A percentile compares a stretch with the other conserved stretches of the same genome.
Evolutionary conservation across 2,113 vertebrate species (phyloP).

Genomic region (Apaloderma vittatum): DNA sequence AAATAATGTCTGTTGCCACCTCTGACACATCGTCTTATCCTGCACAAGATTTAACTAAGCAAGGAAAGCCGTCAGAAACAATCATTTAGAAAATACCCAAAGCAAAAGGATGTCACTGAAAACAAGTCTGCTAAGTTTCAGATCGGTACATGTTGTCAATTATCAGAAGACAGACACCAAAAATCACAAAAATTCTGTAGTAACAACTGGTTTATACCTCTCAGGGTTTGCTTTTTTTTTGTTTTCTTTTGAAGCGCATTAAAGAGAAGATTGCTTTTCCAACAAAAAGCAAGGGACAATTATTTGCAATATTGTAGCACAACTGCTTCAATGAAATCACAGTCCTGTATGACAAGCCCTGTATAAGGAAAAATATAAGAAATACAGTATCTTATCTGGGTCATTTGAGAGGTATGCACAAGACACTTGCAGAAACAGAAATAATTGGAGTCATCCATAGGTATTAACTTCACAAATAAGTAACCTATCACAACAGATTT

Average conservation of each 20-base stretch:
- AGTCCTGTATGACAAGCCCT: not conserved
- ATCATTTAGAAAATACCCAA: not conserved
- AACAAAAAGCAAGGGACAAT: not conserved
- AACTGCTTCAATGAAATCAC: not conserved
- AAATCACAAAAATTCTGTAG: not conserved
- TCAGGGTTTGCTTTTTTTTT: not conserved
- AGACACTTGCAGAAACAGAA: constrained; percentile 12
- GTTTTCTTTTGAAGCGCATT: not conserved
- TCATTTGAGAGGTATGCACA: constrained; percentile 24
- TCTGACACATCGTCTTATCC: not conserved
- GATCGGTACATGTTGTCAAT: not conserved
- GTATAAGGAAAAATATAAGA: not conserved
- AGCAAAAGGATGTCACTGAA: not conserved
- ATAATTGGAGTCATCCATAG: not conserved
- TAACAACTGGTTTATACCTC: not conserved
- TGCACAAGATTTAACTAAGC: not conserved
- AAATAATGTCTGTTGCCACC: constrained; percentile 2
- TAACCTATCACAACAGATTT: not conserved
- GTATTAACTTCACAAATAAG: not conserved
- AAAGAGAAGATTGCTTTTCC: not conserved
- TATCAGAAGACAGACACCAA: not conserved
- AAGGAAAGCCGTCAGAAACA: constrained; percentile 20
- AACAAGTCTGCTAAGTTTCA: not conserved
- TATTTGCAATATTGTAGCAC: not conserved
- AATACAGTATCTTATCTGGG: not conserved